A percentile compares a stretch with the other conserved stretches of the same genome.
Conservation (phyloP, 2,113 vertebrate species). For the Neogobius melanostomus region DNA sequence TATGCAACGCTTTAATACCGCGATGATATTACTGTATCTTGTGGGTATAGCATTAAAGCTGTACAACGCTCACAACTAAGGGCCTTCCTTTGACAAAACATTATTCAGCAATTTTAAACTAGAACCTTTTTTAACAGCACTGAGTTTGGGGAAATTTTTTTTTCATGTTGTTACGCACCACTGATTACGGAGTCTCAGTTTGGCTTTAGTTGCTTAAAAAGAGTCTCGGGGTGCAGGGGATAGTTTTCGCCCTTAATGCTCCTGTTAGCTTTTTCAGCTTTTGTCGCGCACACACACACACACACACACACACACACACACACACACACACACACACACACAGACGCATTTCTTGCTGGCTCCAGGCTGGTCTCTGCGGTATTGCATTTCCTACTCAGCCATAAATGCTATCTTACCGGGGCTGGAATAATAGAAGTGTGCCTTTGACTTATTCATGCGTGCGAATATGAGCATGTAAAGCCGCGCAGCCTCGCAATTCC, state of each 20-base stretch:
- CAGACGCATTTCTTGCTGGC: neutral
- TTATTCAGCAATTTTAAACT: constrained; percentile 37
- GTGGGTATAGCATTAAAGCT: neutral
- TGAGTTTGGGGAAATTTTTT: constrained; percentile 30
- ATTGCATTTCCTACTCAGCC: constrained; percentile 63
- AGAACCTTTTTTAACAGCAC: constrained; percentile 44
- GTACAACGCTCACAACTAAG: neutral
- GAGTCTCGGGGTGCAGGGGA: constrained; percentile 23
- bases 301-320: too few species aligned
- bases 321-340: too few species aligned
- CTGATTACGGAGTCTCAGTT: constrained; percentile 40
- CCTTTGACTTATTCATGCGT: constrained; percentile 65
- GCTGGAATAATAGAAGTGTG: constrained; percentile 57
- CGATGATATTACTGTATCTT: neutral
- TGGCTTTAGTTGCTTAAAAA: constrained; percentile 13
- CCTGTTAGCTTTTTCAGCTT: constrained; percentile 44
- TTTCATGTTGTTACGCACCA: constrained; percentile 22
- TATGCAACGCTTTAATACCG: too few species aligned
- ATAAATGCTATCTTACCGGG: constrained; percentile 57
- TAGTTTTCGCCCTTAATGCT: constrained; percentile 39
- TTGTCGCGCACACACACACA: constrained; percentile 3
- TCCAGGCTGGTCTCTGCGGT: constrained; percentile 58
- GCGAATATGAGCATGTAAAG: constrained; percentile 48
- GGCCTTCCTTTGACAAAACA: neutral
- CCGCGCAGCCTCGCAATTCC: constrained; percentile 30